Conservation (phyloP, 2,113 vertebrate species). For the Microcebus tavaratra region DNA sequence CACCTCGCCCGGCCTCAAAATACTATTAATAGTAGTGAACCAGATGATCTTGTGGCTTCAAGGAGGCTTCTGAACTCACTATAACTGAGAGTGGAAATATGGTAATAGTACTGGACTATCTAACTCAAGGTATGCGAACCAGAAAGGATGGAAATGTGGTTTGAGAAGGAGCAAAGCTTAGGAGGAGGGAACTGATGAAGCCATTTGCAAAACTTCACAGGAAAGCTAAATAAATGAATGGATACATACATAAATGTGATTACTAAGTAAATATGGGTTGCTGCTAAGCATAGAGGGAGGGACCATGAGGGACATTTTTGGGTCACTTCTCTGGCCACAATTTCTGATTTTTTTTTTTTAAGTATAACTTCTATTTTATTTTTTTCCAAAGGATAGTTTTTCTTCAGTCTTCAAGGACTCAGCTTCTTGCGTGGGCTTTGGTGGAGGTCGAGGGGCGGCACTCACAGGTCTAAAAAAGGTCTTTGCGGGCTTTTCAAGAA, state of each 20-base stretch:
- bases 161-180: background rate
- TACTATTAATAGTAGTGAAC: background rate
- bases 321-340: background rate
- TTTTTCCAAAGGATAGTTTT: background rate
- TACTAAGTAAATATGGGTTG: background rate
- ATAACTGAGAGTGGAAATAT: background rate
- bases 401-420: background rate
- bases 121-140: background rate
- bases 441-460: constrained; percentile 89
- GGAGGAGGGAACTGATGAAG: background rate
- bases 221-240: background rate
- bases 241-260: background rate
- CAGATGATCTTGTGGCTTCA: background rate
- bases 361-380: constrained; percentile 51
- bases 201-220: background rate
- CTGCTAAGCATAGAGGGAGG: background rate
- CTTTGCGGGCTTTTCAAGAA: constrained; percentile 94
- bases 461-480: constrained; percentile 93
- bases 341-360: background rate
- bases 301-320: background rate
- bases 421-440: constrained; percentile 89
- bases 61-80: background rate
- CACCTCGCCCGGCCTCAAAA: background rate
- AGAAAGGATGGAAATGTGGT: background rate
- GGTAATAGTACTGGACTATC: background rate